Percentiles rank a stretch among this genome's conserved stretches.
Evolutionary conservation across 2,797 vertebrate species (phyloP).

Genomic region (Harpagifer antarcticus): DNA sequence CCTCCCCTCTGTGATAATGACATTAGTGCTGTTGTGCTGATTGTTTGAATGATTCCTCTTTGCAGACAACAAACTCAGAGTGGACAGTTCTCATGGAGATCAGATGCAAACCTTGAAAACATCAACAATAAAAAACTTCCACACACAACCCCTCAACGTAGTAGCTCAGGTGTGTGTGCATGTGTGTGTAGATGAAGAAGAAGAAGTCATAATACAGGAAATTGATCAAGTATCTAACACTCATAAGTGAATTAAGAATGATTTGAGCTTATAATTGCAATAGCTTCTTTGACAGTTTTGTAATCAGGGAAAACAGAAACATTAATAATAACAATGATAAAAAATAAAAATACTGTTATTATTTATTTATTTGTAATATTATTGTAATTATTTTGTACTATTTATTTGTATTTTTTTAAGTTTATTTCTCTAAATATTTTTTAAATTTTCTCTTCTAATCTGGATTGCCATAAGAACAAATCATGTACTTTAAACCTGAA

Average conservation of each 20-base stretch:
- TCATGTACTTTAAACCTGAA: too few species aligned
- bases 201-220: background rate
- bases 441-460: too few species aligned
- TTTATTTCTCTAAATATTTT: too few species aligned
- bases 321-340: too few species aligned
- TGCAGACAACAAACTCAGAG: slow-evolving; percentile 46
- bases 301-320: too few species aligned
- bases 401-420: too few species aligned
- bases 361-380: too few species aligned
- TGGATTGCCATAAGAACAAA: too few species aligned
- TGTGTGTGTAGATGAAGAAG: background rate
- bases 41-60: slow-evolving; percentile 19
- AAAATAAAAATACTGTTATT: too few species aligned
- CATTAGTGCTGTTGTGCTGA: slow-evolving; percentile 62
- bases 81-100: slow-evolving; percentile 44
- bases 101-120: slow-evolving; percentile 3
- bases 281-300: background rate
- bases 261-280: background rate
- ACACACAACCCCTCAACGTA: slow-evolving; percentile 10
- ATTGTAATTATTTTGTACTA: too few species aligned
- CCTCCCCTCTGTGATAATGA: slow-evolving; percentile 61
- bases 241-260: background rate
- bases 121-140: background rate
- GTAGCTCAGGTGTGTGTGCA: slow-evolving; percentile 18
- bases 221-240: background rate